These are phyloP conservation scores for Callocephalon fimbriatum DNA, from an alignment of 2,113 vertebrate genomes.

Conservation along the genomic window DNA sequence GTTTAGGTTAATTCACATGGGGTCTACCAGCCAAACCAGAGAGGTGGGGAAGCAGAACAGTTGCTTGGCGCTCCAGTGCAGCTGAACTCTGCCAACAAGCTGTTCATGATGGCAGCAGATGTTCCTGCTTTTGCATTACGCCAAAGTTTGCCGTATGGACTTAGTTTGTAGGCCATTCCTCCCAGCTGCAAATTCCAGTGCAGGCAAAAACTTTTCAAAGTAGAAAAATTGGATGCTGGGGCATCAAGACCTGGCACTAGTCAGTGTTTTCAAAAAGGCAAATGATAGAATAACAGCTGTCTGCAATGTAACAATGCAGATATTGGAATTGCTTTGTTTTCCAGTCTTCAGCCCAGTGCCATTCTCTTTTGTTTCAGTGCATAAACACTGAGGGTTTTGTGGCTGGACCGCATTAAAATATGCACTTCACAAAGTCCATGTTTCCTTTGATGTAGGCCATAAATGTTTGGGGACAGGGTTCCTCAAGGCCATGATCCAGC, in stretches of 20 bases:
- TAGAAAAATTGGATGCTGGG: not conserved
- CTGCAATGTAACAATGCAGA: not conserved
- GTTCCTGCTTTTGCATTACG: not conserved
- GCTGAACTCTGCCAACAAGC: not conserved
- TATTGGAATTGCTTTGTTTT: not conserved
- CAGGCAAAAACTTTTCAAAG: not conserved
- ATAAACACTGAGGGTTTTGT: not conserved
- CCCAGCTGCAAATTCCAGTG: conserved; percentile 15
- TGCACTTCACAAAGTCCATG: not conserved
- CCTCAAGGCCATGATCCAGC: not conserved
- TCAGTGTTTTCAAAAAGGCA: not conserved
- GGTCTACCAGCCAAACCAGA: not conserved
- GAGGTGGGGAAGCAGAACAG: not conserved
- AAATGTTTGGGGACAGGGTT: not conserved
- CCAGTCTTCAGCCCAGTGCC: not conserved
- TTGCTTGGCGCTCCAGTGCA: not conserved
- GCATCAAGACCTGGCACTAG: not conserved
- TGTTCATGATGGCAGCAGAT: conserved; percentile 6
- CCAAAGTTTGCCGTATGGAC: not conserved
- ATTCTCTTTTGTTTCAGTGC: not conserved
- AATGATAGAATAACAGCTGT: not conserved
- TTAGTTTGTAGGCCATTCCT: not conserved
- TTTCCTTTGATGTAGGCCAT: not conserved
- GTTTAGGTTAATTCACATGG: conserved; percentile 13
- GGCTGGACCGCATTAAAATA: not conserved